phyloP scores from a whole-genome alignment of 1,140 invertebrate genomes.

The Heliothis virescens region DNA sequence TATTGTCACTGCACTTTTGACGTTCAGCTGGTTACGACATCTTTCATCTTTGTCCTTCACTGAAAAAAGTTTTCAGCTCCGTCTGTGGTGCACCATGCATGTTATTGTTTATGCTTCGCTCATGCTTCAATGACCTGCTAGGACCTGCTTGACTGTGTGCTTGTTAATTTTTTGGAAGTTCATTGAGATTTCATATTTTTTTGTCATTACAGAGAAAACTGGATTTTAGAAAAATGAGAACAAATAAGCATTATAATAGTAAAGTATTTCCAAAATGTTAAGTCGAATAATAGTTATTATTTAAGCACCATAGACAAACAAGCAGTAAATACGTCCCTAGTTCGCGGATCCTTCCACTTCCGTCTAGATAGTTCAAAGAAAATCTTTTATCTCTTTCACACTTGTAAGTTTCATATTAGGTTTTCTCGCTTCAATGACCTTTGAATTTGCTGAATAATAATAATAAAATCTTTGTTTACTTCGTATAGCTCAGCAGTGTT shows the following conservation, averaged over 20 bases:
- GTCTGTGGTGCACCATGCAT: slow-evolving; percentile 4
- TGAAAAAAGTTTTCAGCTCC: slow-evolving; percentile 6
- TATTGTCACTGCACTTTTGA: slow-evolving; percentile 71
- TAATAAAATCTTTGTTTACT: slow-evolving; percentile 86
- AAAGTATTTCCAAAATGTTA: too few relatives aligned
- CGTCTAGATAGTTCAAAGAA: slow-evolving; percentile 53
- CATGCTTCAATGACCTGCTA: too few relatives aligned
- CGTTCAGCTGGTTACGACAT: slow-evolving; percentile 73
- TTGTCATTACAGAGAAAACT: too few relatives aligned
- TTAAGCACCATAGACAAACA: slow-evolving; percentile 1
- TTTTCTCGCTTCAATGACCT: slow-evolving; percentile 78
- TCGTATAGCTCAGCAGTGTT: slow-evolving; percentile 81
- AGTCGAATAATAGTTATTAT: too few relatives aligned
- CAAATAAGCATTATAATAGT: too few relatives aligned
- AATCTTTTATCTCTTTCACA: slow-evolving; percentile 64
- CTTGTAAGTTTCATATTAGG: slow-evolving; percentile 51
- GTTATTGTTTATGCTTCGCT: background rate
- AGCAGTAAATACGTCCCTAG: slow-evolving; percentile 11
- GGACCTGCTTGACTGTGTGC: too few relatives aligned
- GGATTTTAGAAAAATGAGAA: too few relatives aligned
- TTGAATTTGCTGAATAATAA: slow-evolving; percentile 84
- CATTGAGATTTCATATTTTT: too few relatives aligned
- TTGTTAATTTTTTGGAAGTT: too few relatives aligned
- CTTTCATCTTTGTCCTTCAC: slow-evolving; percentile 52
- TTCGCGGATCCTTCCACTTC: slow-evolving; percentile 39